Percentiles rank a stretch among this genome's conserved stretches.
phyloP scores from a whole-genome alignment of 1,140 invertebrate genomes.

The Arion vulgaris region DNA sequence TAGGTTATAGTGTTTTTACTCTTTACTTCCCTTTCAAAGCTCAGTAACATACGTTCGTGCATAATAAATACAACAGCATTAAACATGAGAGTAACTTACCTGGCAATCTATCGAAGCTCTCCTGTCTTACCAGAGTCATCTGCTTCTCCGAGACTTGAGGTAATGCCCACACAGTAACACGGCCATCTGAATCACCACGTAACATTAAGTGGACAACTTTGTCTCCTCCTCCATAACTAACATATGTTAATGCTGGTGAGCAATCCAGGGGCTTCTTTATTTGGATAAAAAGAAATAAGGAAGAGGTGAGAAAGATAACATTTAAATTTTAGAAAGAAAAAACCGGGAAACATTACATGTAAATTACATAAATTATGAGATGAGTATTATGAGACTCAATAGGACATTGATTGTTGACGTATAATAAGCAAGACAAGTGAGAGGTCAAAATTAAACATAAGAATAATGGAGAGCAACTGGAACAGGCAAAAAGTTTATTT shows the following conservation, averaged over 20 bases:
- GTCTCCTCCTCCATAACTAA: constrained; percentile 75
- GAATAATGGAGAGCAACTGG: no score
- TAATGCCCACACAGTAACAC: constrained; percentile 89
- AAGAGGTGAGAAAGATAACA: background rate
- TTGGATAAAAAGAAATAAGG: background rate
- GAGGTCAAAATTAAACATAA: no score
- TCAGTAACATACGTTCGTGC: no score
- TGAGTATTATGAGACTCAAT: no score
- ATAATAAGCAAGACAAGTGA: no score
- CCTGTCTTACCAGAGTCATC: constrained; percentile 78
- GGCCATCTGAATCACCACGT: constrained; percentile 91
- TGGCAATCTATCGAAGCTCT: constrained; percentile 74
- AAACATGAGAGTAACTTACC: constrained; percentile 57
- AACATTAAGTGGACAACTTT: constrained; percentile 79
- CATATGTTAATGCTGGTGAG: constrained; percentile 88
- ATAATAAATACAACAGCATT: no score
- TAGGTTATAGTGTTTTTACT: no score
- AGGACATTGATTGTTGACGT: no score
- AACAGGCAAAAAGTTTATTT: no score
- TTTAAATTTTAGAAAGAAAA: background rate
- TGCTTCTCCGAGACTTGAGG: constrained; percentile 84
- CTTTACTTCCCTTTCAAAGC: no score
- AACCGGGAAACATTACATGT: background rate
- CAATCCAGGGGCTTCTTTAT: constrained; percentile 81
- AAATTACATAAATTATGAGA: background rate